Base-by-base conservation (phyloP, 1,140 invertebrate species). In the Drosophila jambulina region DNA sequence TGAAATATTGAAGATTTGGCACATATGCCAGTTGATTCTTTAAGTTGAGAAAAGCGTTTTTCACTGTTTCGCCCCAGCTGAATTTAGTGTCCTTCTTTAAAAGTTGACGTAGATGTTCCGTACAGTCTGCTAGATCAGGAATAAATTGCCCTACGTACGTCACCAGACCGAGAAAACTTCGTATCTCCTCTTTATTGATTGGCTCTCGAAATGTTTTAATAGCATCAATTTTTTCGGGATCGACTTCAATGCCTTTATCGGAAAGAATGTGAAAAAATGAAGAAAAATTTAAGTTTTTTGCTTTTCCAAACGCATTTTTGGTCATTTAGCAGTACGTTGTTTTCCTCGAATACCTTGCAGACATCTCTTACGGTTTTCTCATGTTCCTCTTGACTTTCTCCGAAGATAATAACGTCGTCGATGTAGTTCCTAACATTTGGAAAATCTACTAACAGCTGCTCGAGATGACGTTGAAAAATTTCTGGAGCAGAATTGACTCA, bases 391-490 rank as follows among this genome's bases (percentile, higher is more conserved):
- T n/a, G 3, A 0, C 34, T 13, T 77, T n/a, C 69, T 13, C 82
- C 88, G 63, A 70, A 87, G 12, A 91, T 56, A 1, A 93, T 68
- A 21, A 93, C 71, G 58, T 93, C 93, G 51, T 93, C 93, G 21
- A 93, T 40, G 15, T 69, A 61, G 9, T 45, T 59, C 57, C 51
- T 60, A 5, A 5, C 40, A 60, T 19, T 43, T 0, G 40, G 7
- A 43, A 1, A 43, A 43, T 1, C 10, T 43, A 43, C 4, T 4
- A 43, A 4, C n/a, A 43, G 40, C n/a, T 43, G 21, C 4, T 32
- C 29, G 8, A 32, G 29, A 10, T 2, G 36, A 84, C 78, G 29
- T 21, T 56, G 53, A 36, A 72, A 74, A 15, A 65, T 48, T 17
- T 32, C 29, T 32, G 70, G 57, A 13, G 70, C 57, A 5, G 70